phyloP scores from a whole-genome alignment of 2,797 vertebrate genomes.

The Coccyzus lansbergi region DNA sequence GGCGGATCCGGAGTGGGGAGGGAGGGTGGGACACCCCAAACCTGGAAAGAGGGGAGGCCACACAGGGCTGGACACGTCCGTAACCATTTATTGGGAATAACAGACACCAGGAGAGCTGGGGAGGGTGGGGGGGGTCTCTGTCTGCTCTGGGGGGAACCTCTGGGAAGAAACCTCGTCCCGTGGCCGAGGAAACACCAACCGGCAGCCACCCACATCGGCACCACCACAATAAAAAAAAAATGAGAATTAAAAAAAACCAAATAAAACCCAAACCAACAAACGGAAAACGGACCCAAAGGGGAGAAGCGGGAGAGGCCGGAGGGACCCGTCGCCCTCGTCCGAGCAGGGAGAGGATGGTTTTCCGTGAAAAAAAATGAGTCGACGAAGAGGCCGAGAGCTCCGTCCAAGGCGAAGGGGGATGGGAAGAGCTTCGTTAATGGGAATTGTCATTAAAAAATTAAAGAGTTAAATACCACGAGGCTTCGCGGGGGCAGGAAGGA shows the following conservation, averaged over 20 bases:
- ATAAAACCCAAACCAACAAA: no score
- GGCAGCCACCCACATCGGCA: slow-evolving; percentile 75
- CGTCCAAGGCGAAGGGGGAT: slow-evolving; percentile 72
- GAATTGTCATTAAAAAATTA: background rate
- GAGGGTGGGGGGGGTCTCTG: slow-evolving; percentile 47
- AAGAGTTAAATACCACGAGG: slow-evolving; percentile 53
- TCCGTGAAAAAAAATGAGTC: slow-evolving; percentile 79
- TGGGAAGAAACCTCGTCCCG: slow-evolving; percentile 63
- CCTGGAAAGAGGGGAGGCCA: background rate
- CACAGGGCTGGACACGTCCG: background rate
- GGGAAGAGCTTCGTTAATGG: slow-evolving; percentile 53
- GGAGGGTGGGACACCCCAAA: background rate
- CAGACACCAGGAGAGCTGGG: slow-evolving; percentile 72
- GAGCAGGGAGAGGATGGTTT: background rate
- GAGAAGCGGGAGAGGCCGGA: slow-evolving; percentile 69
- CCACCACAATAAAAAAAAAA: slow-evolving; percentile 75
- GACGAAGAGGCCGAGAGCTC: slow-evolving; percentile 72
- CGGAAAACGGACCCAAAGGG: background rate
- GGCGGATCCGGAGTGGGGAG: background rate
- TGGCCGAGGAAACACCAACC: slow-evolving; percentile 62
- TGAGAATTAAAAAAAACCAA: slow-evolving; percentile 60
- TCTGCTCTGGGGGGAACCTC: background rate
- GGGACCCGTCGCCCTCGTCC: slow-evolving; percentile 49
- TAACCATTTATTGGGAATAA: slow-evolving; percentile 80
- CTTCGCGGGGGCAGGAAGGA: no score